Evolutionary conservation across 2,797 vertebrate species (phyloP).

Genomic region (Petrocephalus schoutedeni): DNA sequence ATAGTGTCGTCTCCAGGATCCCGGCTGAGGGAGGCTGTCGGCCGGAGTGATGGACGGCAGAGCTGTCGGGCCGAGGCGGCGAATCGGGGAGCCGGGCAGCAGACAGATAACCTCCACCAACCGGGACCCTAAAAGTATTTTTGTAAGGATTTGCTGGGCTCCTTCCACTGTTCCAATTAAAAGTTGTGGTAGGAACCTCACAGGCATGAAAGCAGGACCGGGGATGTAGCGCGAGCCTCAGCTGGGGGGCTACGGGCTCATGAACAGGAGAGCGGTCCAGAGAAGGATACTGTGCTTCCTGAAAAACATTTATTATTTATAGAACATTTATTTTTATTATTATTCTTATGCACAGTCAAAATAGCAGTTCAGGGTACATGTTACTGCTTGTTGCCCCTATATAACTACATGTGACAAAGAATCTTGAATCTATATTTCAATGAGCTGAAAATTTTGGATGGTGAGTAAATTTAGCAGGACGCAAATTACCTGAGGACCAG

Average conservation of each 20-base stretch:
- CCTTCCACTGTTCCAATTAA: neutral
- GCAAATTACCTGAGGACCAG: neutral
- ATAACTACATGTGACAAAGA: too few relatives aligned
- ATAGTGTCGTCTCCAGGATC: constrained; percentile 61
- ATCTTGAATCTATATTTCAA: neutral
- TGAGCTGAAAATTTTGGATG: neutral
- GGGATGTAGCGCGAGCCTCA: neutral
- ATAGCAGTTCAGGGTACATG: too few relatives aligned
- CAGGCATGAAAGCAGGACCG: neutral
- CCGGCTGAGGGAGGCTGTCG: constrained; percentile 39
- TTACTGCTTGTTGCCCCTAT: too few relatives aligned
- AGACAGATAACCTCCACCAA: neutral
- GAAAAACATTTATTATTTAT: too few relatives aligned
- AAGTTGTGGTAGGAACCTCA: neutral
- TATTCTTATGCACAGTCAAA: too few relatives aligned
- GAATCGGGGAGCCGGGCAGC: neutral
- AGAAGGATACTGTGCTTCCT: neutral
- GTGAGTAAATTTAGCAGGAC: neutral
- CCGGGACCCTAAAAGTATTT: neutral
- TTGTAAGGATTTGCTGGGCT: neutral
- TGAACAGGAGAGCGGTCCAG: neutral
- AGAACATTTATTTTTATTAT: too few relatives aligned
- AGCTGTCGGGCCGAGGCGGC: constrained; percentile 17
- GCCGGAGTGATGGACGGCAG: constrained; percentile 41
- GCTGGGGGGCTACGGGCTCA: neutral